Base-by-base conservation (phyloP, 2,113 vertebrate species). In the Mungos mungo region DNA sequence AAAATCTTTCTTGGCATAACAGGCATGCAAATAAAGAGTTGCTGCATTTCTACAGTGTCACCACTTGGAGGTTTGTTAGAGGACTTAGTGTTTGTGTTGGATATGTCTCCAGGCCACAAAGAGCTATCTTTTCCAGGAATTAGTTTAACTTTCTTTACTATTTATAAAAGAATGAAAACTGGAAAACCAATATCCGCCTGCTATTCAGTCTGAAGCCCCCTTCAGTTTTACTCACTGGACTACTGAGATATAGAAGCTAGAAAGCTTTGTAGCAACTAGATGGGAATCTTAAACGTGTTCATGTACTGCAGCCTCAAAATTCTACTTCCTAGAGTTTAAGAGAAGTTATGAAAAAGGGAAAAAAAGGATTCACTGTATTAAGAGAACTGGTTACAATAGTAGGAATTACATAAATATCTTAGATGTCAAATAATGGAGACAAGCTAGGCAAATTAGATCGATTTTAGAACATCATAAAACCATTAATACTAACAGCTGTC, bases 161-260 rank as follows among this genome's bases (percentile, higher is more conserved):
- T 68, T 91, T 38, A 79, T 35, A 77, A 86, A 88, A 85, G 88
- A 95, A 96, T 94, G 74, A 88, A 97, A 97, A 81, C 52, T 19
- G 27, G 41, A 95, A 96, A 95, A 47, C 29, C 88, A 90, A 63
- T 77, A 79, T 82, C 33, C 29, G 81, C 35, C 47, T 77, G 63
- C 23, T 35, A 38, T 74, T 88, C 65, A 54, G 11, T 57, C 72
- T 87, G 25, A 93, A 89, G 50, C 83, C 23, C 54, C 19, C 57
- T 82, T 95, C 10, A 2, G 16, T 31, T 94, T 74, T 84, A 45
- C 72, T 93, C 35, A 63, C 74, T 87, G 80, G 18, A 52, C 66
- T 74, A 69, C 1, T 27, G 1, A 81, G 52, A 76, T 83, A 63
- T 0, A 80, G 33, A 57, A 11, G 47, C 72, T 90, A 74, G 33